These are phyloP conservation scores for Hylyphantes graminicola DNA, from an alignment of 1,140 invertebrate genomes.

Conservation along the genomic window DNA sequence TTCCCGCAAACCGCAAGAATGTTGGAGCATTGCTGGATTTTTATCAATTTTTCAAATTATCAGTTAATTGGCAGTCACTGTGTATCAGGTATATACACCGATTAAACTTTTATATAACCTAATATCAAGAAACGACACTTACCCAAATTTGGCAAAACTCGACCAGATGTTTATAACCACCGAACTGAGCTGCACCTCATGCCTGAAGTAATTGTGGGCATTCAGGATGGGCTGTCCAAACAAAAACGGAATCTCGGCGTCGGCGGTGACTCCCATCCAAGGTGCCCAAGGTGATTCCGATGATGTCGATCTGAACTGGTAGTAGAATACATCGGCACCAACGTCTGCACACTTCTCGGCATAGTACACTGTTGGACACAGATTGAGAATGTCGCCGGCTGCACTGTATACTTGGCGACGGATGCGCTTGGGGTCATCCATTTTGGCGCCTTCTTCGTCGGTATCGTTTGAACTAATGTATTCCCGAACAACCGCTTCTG, in stretches of 20 bases:
- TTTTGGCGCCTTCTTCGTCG: neutral
- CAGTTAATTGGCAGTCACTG: too few species aligned
- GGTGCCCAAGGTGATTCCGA: conserved; percentile 1
- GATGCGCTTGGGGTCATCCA: neutral
- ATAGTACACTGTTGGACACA: conserved; percentile 13
- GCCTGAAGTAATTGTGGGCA: conserved; percentile 8
- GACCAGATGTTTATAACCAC: conserved; percentile 56
- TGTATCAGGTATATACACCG: too few species aligned
- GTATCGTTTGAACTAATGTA: neutral
- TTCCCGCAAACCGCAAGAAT: too few species aligned
- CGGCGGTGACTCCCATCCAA: conserved; percentile 58
- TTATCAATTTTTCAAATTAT: too few species aligned
- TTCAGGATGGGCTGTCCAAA: conserved; percentile 55
- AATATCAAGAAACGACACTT: too few species aligned
- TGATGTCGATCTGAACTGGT: conserved; percentile 53
- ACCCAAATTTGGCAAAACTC: conserved; percentile 57
- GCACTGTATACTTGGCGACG: neutral
- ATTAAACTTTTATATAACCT: too few species aligned
- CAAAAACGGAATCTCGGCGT: conserved; percentile 58
- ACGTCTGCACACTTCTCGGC: neutral
- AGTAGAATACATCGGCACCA: conserved; percentile 55
- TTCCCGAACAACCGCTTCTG: neutral
- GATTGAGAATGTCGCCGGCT: neutral
- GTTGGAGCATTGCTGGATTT: too few species aligned
- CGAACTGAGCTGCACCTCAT: conserved; percentile 46